Conservation (phyloP, 2,113 vertebrate species). For the Corythoichthys intestinalis region DNA sequence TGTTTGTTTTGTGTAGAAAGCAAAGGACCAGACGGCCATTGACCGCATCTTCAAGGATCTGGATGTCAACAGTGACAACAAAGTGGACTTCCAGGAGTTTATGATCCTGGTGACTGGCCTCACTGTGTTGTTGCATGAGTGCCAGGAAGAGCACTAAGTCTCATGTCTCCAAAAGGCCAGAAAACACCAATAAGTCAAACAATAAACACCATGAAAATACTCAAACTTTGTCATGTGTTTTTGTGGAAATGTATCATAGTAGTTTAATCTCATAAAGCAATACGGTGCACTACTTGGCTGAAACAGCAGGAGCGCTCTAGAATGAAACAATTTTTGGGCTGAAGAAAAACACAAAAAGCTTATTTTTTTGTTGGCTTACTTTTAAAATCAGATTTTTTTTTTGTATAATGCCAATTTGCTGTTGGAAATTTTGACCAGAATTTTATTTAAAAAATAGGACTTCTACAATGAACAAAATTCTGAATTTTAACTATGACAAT, state of each 20-base stretch:
- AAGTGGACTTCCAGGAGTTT: slow-evolving; percentile 71
- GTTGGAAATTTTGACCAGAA: too few species aligned
- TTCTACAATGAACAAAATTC: too few species aligned
- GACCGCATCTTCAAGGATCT: slow-evolving; percentile 63
- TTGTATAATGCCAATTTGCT: too few species aligned
- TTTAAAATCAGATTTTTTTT: too few species aligned
- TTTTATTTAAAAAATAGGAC: too few species aligned
- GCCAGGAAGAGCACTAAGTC: slow-evolving; percentile 19
- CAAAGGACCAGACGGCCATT: slow-evolving; percentile 30
- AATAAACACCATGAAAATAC: slow-evolving; percentile 7
- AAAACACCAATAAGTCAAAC: not conserved
- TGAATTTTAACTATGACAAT: too few species aligned
- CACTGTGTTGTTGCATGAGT: slow-evolving; percentile 56
- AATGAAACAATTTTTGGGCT: not conserved
- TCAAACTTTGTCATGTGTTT: slow-evolving; percentile 3
- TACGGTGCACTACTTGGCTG: not conserved
- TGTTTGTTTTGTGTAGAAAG: slow-evolving; percentile 34
- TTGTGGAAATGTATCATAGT: not conserved
- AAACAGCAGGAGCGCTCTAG: not conserved
- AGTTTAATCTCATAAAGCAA: not conserved
- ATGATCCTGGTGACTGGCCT: slow-evolving; percentile 50
- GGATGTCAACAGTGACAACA: slow-evolving; percentile 61
- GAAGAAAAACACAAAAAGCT: not conserved
- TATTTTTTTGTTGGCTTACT: not conserved
- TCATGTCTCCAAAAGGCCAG: not conserved